Evolutionary conservation across 37 sponge, comb jelly and placozoan species (phyloP), one percentile per base, ranked within the genome.

Genomic region (Mnemiopsis leidyi): DNA sequence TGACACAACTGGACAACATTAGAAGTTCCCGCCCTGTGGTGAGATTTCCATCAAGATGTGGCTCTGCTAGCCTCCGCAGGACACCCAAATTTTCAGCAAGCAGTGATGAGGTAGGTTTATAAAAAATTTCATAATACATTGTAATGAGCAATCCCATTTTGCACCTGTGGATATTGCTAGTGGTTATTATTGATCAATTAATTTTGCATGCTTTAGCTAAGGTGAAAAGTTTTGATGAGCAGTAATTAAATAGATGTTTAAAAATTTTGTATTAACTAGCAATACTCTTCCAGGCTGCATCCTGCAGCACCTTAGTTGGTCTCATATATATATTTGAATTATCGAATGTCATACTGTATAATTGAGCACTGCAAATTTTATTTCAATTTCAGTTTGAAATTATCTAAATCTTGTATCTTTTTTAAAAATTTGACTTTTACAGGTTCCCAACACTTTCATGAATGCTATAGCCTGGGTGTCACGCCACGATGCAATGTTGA

Each of bases 1-100:
- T 79, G 82, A 79, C 82, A 31, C 82, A 79, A 21, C 32, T 79
- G 36, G 82, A 79, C 21, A 79, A 79, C 36, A 32, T 32, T 5
- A 23, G 36, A 79, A 79, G 38, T 28, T 32, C 37, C 13, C 2
- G 82, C 1, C 82, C 82, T 2, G 5, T 79, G 20, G 82, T 79
- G 7, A 79, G 29, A 79, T 79, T 79, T 79, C 82, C 82, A 28
- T 33, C 36, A 2, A 2, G 82, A 2, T 79, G 82, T 35, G 82
- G 82, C 33, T 79, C 82, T 29, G 82, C 82, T 36, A 79, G 21
- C 37, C 33, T 79, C 36, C 36, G 23, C 2, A 2, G 36, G 29
- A 20, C 33, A 31, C 33, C 36, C 0, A 32, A 35, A 35, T 79
- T 36, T 36, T 36, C 82, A 36, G 33, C 82, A 3, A 79, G 23